Evolutionary conservation across 2,113 vertebrate genomes (phyloP).

Genomic region (Craseonycteris thonglongyai): DNA sequence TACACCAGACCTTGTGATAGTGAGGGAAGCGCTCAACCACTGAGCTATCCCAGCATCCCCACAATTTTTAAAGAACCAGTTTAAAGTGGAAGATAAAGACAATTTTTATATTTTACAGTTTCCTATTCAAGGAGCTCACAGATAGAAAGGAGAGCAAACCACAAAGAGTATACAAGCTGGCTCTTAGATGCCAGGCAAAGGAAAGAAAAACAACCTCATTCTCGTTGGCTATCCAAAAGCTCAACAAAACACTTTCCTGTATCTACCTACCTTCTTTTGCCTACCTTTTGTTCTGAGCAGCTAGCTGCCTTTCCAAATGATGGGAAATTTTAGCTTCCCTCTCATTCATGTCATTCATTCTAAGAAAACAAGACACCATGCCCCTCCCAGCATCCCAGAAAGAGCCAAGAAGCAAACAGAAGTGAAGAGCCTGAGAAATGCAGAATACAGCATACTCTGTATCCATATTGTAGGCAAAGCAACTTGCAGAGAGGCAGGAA

Average conservation of each 20-base stretch:
- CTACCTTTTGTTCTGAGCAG: conserved; percentile 13
- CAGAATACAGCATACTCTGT: not conserved
- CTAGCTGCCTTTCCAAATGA: conserved; percentile 23
- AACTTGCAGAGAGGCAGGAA: not conserved
- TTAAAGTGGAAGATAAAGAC: not conserved
- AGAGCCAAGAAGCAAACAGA: not conserved
- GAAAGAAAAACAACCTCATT: not conserved
- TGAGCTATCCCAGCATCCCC: too few relatives aligned
- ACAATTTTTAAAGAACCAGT: not conserved
- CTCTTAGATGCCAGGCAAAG: not conserved
- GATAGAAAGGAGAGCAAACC: not conserved
- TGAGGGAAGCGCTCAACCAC: too few relatives aligned
- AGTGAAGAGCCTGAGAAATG: not conserved
- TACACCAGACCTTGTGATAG: too few relatives aligned
- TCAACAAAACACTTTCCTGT: not conserved
- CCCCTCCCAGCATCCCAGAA: not conserved
- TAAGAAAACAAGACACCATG: not conserved
- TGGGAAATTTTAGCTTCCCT: not conserved
- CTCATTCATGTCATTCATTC: not conserved
- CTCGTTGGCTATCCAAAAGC: not conserved
- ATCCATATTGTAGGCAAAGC: not conserved
- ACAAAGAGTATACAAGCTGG: not conserved
- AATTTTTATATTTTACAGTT: not conserved
- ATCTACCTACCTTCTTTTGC: not conserved
- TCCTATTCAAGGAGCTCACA: not conserved